Evolutionary conservation across 2,797 vertebrate genomes (phyloP).

Genomic region (Chromobotia macracanthus): DNA sequence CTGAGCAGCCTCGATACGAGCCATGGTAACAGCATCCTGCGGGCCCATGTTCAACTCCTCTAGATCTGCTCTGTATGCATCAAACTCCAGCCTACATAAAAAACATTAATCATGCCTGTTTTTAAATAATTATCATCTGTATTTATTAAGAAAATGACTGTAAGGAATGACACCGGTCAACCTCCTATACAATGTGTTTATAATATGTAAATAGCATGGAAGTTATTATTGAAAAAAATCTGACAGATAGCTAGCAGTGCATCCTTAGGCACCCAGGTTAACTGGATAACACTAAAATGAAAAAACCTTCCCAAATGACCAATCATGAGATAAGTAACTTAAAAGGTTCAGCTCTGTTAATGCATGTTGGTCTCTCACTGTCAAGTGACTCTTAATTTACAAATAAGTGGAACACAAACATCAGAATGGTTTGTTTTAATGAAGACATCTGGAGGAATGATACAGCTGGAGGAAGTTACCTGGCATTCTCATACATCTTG

Average conservation of each 20-base stretch:
- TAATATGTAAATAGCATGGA: too few relatives aligned
- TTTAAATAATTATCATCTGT: background rate
- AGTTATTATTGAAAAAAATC: too few relatives aligned
- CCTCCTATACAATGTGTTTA: background rate
- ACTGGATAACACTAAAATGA: background rate
- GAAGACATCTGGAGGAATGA: too few relatives aligned
- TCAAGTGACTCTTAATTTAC: background rate
- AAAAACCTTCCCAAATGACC: background rate
- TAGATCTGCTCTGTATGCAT: conserved; percentile 93
- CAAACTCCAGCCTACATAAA: conserved; percentile 86
- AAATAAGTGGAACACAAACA: background rate
- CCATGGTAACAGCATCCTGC: conserved; percentile 84
- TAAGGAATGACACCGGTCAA: background rate
- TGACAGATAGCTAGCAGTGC: background rate
- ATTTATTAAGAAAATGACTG: background rate
- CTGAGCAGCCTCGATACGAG: conserved; percentile 89
- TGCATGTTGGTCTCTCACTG: background rate
- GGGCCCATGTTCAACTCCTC: conserved; percentile 93
- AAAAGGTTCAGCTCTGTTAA: background rate
- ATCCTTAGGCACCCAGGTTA: background rate
- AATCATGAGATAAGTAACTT: background rate
- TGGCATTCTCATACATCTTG: conserved; percentile 93
- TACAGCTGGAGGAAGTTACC: conserved; percentile 69
- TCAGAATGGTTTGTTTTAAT: background rate
- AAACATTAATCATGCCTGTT: background rate